phyloP scores from a whole-genome alignment of 2,113 vertebrate genomes.

The Ochotona curzoniae region DNA sequence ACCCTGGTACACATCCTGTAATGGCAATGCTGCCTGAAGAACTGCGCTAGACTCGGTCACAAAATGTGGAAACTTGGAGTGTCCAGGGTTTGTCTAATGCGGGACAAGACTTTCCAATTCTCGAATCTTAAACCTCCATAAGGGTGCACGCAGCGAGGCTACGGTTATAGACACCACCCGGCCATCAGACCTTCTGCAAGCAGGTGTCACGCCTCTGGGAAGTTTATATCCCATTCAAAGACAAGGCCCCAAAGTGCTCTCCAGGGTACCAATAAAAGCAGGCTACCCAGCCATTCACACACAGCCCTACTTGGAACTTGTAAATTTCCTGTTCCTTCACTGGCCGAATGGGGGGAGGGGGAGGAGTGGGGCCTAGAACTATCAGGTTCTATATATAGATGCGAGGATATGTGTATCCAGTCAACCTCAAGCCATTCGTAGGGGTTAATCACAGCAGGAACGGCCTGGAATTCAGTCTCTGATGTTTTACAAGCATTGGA shows the following conservation, averaged over 20 bases:
- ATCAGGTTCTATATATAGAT: neutral
- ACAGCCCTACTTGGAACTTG: slow-evolving; percentile 14
- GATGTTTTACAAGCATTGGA: slow-evolving; percentile 51
- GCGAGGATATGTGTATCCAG: neutral
- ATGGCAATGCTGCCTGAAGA: neutral
- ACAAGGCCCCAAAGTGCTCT: neutral
- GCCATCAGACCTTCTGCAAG: neutral
- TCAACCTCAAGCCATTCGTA: neutral
- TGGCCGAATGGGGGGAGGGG: neutral
- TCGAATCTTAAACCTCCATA: neutral
- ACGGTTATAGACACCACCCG: neutral
- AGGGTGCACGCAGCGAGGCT: neutral
- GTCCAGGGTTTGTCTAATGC: neutral
- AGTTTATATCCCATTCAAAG: slow-evolving; percentile 14
- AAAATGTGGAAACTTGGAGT: neutral
- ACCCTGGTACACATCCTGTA: neutral
- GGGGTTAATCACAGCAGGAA: slow-evolving; percentile 10
- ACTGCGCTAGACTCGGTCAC: neutral
- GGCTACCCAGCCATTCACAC: neutral
- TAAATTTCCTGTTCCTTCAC: neutral
- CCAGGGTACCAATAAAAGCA: neutral
- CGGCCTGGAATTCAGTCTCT: neutral
- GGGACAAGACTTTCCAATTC: neutral
- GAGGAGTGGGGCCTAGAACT: neutral
- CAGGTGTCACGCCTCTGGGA: neutral